Conservation (phyloP, 2,888 invertebrate genomes). For the Conistra vaccinii region DNA sequence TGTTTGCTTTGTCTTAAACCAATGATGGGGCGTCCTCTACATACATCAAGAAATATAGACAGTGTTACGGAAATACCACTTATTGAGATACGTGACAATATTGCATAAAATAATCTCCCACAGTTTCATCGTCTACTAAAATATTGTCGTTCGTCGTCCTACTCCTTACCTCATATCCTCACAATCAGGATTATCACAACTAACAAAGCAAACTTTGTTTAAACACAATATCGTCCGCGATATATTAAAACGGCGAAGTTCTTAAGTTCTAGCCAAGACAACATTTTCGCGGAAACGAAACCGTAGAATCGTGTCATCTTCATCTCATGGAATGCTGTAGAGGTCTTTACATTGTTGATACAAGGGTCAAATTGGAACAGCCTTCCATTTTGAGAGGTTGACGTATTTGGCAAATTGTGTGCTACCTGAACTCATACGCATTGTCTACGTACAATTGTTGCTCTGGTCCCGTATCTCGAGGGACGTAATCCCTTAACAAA, state of each 20-base stretch:
- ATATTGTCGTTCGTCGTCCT: slow-evolving; percentile 51
- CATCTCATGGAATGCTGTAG: slow-evolving; percentile 12
- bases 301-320: slow-evolving; percentile 49
- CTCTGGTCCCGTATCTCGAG: slow-evolving; percentile 76
- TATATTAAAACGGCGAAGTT: slow-evolving; percentile 70
- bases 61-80: slow-evolving; percentile 54
- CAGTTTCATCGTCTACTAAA: slow-evolving; percentile 52
- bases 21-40: slow-evolving; percentile 59
- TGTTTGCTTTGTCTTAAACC: slow-evolving; percentile 78
- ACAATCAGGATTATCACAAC: slow-evolving; percentile 73
- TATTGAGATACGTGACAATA: slow-evolving; percentile 42
- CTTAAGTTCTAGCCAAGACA: slow-evolving; percentile 68
- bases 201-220: slow-evolving; percentile 74
- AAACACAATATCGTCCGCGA: slow-evolving; percentile 68
- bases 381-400: slow-evolving; percentile 52
- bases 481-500: slow-evolving; percentile 85
- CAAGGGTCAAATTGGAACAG: slow-evolving; percentile 62
- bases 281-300: slow-evolving; percentile 75
- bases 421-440: slow-evolving; percentile 85
- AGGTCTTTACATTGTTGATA: slow-evolving; percentile 23
- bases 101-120: slow-evolving; percentile 50
- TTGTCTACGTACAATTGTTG: slow-evolving; percentile 85
- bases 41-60: slow-evolving; percentile 55
- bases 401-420: slow-evolving; percentile 73
- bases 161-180: slow-evolving; percentile 65